These are phyloP conservation scores for Pristionchus maxplancki DNA, from an alignment of 2,888 invertebrate genomes.

Conservation along the genomic window DNA sequence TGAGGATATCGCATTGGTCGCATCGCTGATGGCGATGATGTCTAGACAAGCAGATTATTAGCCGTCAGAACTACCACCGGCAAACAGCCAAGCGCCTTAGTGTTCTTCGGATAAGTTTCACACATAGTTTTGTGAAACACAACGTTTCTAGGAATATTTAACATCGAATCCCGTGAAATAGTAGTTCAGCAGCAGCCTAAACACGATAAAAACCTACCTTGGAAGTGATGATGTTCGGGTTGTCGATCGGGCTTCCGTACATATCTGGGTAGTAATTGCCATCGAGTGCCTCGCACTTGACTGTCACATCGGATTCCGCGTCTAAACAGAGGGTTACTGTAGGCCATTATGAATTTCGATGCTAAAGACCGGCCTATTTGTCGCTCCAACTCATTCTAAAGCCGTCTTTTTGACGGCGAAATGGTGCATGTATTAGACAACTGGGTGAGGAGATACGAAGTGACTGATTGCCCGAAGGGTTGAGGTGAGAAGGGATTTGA, in stretches of 20 bases:
- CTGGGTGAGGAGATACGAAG: too few relatives aligned
- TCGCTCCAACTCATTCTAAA: background rate
- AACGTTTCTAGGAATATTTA: too few relatives aligned
- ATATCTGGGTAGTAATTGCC: slow-evolving; percentile 73
- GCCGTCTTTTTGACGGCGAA: background rate
- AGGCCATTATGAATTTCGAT: background rate
- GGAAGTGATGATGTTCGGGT: slow-evolving; percentile 63
- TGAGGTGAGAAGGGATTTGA: background rate
- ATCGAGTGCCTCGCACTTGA: slow-evolving; percentile 75
- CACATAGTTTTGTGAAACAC: too few relatives aligned
- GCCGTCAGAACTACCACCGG: too few relatives aligned
- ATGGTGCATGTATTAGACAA: too few relatives aligned
- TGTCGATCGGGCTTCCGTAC: slow-evolving; percentile 70
- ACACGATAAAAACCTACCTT: slow-evolving; percentile 57
- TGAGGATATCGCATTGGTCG: slow-evolving; percentile 53
- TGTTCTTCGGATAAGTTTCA: too few relatives aligned
- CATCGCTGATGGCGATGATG: background rate
- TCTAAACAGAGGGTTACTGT: slow-evolving; percentile 57
- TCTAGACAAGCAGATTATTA: background rate
- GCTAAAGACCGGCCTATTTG: background rate
- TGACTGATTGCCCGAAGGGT: too few relatives aligned
- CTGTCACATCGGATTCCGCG: slow-evolving; percentile 75
- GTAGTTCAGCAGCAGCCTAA: too few relatives aligned
- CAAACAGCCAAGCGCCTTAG: too few relatives aligned
- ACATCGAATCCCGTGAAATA: too few relatives aligned